Conservation (phyloP, 2,888 invertebrate genomes). For the Scaeva pyrastri region DNA sequence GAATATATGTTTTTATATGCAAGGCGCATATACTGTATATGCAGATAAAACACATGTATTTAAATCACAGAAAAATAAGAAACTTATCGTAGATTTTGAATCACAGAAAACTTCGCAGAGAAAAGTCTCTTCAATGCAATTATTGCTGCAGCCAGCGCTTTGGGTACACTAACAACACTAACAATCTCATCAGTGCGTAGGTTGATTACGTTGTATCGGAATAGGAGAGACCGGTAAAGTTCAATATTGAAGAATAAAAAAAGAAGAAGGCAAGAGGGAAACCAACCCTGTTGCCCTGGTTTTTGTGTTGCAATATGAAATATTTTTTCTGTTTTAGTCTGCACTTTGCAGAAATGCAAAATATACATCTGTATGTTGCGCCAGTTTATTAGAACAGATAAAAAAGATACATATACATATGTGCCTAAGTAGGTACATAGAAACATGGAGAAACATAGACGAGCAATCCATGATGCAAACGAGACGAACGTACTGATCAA, state of each 20-base stretch:
- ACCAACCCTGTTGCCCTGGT: conserved; percentile 21
- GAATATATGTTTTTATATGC: too few relatives aligned
- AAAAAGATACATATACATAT: conserved; percentile 2
- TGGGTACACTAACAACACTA: neutral
- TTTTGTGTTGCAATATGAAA: conserved; percentile 27
- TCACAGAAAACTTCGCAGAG: conserved; percentile 36
- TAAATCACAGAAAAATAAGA: conserved; percentile 20
- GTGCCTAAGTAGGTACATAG: neutral
- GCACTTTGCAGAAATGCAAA: conserved; percentile 62
- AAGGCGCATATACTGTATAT: too few relatives aligned
- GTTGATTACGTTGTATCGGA: conserved; percentile 54
- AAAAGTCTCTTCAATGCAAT: conserved; percentile 43
- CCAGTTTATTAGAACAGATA: conserved; percentile 28
- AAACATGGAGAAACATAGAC: conserved; percentile 23
- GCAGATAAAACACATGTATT: neutral
- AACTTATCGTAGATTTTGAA: conserved; percentile 63
- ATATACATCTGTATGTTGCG: conserved; percentile 52
- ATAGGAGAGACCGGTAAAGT: conserved; percentile 65
- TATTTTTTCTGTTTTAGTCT: conserved; percentile 43
- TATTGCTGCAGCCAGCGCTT: neutral
- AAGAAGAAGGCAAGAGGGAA: conserved; percentile 11
- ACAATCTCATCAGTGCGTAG: conserved; percentile 45
- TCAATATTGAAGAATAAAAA: conserved; percentile 68
- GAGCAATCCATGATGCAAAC: conserved; percentile 6
- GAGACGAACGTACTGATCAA: conserved; percentile 24